Base-by-base conservation (phyloP, 2,888 invertebrate species). In the Linyphia triangularis region DNA sequence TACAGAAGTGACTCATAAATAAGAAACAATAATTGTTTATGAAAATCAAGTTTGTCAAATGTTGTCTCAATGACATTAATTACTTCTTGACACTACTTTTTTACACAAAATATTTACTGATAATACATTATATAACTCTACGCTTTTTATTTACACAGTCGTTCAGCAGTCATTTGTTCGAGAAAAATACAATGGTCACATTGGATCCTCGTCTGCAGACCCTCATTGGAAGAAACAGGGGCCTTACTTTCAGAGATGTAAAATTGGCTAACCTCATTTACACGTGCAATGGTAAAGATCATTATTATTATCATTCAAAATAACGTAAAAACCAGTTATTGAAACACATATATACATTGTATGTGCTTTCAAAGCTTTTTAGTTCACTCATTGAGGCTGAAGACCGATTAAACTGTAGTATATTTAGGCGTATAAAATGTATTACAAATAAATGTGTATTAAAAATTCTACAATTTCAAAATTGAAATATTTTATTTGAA, bases 161-260 rank as follows among this genome's bases (percentile, higher is more conserved):
- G 24, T 91, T 90, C 78, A 91, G 91, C 43, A 89, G 73, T 13
- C 77, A 83, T n/a, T n/a, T 86, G 5, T 90, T 90, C 67, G 90
- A 92, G 9, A 88, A 90, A 30, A 90, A 90, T n/a, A 92, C 92
- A 0, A 92, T 92, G 67, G 82, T 91, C 16, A 91, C 92, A 0
- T 82, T 83, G 26, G 90, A 92, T 77, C 89, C 91, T 0, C 65
- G 61, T 4, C 90, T 91, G 30, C 92, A 92, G 73, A 84, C 91
- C 2, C 78, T 91, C 2, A 91, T 92, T 10, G 92, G 92, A 4
- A 91, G 90, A 67, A 81, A 90, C 5, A 33, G 90, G 6, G 91
- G 91, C 0, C 88, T 91, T 16, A 91, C 90, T 10, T 91, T 91
- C 81, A 88, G 91, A 22, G 91, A 91, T 75, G 89, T 78, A 43